phyloP scores from a whole-genome alignment of 2,797 vertebrate species.

The Oceanodroma leucorhoa region DNA sequence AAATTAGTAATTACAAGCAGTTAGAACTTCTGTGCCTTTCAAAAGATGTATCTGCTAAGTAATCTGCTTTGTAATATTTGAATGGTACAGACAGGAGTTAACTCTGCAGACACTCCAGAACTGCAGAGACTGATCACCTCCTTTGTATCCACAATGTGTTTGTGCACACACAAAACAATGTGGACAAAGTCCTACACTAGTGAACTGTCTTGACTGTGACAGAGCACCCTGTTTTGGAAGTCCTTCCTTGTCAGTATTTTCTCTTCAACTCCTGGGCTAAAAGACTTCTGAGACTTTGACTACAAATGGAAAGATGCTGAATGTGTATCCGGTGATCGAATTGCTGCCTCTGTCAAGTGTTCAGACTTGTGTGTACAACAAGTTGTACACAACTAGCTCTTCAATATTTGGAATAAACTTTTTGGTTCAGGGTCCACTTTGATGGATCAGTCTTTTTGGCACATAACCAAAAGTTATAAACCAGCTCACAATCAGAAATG shows the following conservation, averaged over 20 bases:
- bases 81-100: neutral
- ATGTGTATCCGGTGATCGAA: neutral
- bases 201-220: neutral
- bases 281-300: neutral
- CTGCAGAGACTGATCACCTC: neutral
- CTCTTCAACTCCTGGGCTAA: neutral
- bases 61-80: neutral
- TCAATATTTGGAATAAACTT: neutral
- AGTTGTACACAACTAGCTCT: neutral
- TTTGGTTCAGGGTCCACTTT: neutral
- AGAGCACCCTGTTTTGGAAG: neutral
- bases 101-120: neutral
- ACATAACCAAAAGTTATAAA: neutral
- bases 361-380: neutral
- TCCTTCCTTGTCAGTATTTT: neutral
- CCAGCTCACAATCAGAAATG: neutral
- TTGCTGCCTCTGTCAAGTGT: neutral
- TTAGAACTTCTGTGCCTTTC: neutral
- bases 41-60: neutral
- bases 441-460: neutral
- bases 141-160: neutral
- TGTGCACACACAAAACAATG: neutral
- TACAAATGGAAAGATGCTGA: neutral
- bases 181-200: neutral
- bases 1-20: neutral